phyloP scores from a whole-genome alignment of 2,113 vertebrate genomes.

The Chionodraco myersi region DNA sequence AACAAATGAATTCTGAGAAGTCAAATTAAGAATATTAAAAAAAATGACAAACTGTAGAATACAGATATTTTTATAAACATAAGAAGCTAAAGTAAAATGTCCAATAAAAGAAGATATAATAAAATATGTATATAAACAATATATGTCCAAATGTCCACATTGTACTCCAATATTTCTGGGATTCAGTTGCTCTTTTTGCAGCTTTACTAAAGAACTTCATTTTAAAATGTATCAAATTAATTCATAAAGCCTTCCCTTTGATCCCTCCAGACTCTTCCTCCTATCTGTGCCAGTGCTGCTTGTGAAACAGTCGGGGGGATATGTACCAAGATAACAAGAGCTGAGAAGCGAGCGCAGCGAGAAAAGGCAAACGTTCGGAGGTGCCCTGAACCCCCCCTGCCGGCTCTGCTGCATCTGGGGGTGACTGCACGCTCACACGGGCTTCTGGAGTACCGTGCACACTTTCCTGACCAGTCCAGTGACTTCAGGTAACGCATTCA shows the following conservation, averaged over 20 bases:
- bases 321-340: conserved; percentile 59
- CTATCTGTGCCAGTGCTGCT: conserved; percentile 61
- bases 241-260: neutral
- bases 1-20: too few relatives aligned
- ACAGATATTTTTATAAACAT: too few relatives aligned
- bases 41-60: too few relatives aligned
- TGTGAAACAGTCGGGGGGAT: neutral
- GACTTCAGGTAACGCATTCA: conserved; percentile 77
- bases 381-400: conserved; percentile 82
- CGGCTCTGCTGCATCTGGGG: conserved; percentile 84
- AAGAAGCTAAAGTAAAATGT: too few relatives aligned
- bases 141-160: too few relatives aligned
- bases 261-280: conserved; percentile 86
- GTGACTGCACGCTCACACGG: conserved; percentile 88
- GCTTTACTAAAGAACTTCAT: too few relatives aligned
- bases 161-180: too few relatives aligned
- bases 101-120: too few relatives aligned
- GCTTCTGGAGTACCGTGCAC: conserved; percentile 80
- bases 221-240: neutral
- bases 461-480: conserved; percentile 79
- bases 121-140: too few relatives aligned
- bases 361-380: conserved; percentile 50
- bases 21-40: neutral
- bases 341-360: conserved; percentile 52
- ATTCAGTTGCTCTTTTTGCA: too few relatives aligned